phyloP scores from a whole-genome alignment of 2,888 invertebrate species.

The Branchellion lobata region DNA sequence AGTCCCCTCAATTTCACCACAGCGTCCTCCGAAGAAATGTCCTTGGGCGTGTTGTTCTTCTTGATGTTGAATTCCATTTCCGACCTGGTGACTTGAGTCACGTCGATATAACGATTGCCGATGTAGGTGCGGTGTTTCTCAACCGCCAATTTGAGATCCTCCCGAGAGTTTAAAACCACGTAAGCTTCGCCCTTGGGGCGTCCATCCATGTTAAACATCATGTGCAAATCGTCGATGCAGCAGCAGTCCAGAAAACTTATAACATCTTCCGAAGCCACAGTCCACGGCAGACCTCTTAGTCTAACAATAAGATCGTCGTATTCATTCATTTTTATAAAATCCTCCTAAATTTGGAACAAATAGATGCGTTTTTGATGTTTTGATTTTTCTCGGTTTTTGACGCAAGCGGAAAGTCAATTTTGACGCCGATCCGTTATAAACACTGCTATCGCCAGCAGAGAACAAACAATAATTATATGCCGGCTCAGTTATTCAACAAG shows the following conservation, averaged over 20 bases:
- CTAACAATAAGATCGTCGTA: conserved; percentile 62
- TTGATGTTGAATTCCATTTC: conserved; percentile 24
- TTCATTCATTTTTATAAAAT: neutral
- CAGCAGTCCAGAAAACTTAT: conserved; percentile 70
- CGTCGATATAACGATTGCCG: conserved; percentile 83
- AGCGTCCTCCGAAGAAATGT: conserved; percentile 63
- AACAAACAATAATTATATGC: no score
- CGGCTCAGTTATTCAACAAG: no score
- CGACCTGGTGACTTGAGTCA: conserved; percentile 8
- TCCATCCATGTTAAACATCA: conserved; percentile 83
- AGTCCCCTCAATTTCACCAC: conserved; percentile 75
- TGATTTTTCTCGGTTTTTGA: no score
- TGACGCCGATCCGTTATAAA: no score
- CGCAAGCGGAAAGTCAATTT: no score
- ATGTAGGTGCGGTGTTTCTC: conserved; percentile 82
- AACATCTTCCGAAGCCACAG: conserved; percentile 80
- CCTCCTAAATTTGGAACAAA: no score
- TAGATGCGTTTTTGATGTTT: no score
- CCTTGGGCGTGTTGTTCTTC: conserved; percentile 3
- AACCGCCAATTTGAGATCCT: conserved; percentile 78
- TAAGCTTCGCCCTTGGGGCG: conserved; percentile 87
- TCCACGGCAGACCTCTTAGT: conserved; percentile 83
- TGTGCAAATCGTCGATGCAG: conserved; percentile 74
- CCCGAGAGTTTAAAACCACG: conserved; percentile 76
- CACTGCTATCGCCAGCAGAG: neutral